These are phyloP conservation scores for Andrena fulva DNA, from an alignment of 2,888 invertebrate genomes.

Conservation along the genomic window DNA sequence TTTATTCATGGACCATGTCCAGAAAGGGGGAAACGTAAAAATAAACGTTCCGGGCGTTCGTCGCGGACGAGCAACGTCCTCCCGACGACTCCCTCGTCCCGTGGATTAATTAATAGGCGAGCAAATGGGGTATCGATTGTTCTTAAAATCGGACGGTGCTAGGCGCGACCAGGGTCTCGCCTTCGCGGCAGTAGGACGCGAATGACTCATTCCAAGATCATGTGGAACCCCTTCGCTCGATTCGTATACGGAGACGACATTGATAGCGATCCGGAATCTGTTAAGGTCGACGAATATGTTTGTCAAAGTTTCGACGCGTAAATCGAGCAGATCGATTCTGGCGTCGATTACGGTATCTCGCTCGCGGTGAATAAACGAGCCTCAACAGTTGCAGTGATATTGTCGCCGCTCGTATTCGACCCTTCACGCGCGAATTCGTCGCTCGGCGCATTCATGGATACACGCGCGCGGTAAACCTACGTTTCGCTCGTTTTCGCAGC, in stretches of 20 bases:
- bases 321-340: constrained; percentile 5
- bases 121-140: constrained; percentile 30
- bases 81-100: not conserved
- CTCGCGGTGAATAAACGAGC: constrained; percentile 9
- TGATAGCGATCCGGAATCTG: constrained; percentile 31
- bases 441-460: not conserved
- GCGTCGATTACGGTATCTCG: constrained; percentile 3
- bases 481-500: constrained; percentile 27
- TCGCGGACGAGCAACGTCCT: not conserved
- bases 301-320: not conserved
- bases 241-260: constrained; percentile 26
- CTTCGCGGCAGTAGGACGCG: not conserved
- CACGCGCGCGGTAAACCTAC: constrained; percentile 8
- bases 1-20: constrained; percentile 46
- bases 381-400: not conserved
- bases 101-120: constrained; percentile 25
- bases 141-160: constrained; percentile 27
- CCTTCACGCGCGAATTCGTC: constrained; percentile 20
- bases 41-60: constrained; percentile 19
- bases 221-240: constrained; percentile 41
- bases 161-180: constrained; percentile 12
- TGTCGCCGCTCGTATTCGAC: constrained; percentile 3
- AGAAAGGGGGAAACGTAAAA: constrained; percentile 47
- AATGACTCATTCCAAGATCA: constrained; percentile 42
- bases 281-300: not conserved